Conservation (phyloP, 2,888 invertebrate genomes). For the Drosophila mimica region DNA sequence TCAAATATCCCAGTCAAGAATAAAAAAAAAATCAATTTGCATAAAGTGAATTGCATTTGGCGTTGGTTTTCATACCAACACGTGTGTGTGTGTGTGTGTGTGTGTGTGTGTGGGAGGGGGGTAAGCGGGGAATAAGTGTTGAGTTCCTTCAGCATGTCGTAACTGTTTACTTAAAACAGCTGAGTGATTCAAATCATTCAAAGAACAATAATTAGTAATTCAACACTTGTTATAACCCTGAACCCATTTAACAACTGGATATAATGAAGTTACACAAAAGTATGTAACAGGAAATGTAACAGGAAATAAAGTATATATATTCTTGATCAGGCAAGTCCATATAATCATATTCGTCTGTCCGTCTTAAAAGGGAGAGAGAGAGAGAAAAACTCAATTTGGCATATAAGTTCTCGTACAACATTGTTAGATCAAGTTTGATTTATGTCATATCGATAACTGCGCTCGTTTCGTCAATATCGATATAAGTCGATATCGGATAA, state of each 20-base stretch:
- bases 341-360: not conserved
- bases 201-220: conserved; percentile 5
- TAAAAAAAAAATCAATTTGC: conserved; percentile 49
- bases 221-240: not conserved
- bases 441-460: not conserved
- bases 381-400: not conserved
- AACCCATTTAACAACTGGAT: not conserved
- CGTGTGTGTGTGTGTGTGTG: not conserved
- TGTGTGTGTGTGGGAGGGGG: not conserved
- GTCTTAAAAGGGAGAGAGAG: not conserved
- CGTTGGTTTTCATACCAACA: conserved; percentile 28
- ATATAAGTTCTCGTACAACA: not conserved
- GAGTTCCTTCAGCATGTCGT: conserved; percentile 22
- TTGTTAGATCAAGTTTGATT: not conserved
- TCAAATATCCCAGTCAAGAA: conserved; percentile 11
- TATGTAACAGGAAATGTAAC: no score
- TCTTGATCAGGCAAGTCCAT: not conserved
- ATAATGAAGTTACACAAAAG: not conserved
- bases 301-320: not conserved
- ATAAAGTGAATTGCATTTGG: conserved; percentile 68
- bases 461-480: not conserved
- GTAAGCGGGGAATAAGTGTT: not conserved
- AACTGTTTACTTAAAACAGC: conserved; percentile 13
- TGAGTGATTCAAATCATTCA: conserved; percentile 3
- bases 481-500: not conserved